Evolutionary conservation across 2,113 vertebrate genomes (phyloP), one percentile per base, ranked within the genome.

Genomic region (Capreolus pygargus): DNA sequence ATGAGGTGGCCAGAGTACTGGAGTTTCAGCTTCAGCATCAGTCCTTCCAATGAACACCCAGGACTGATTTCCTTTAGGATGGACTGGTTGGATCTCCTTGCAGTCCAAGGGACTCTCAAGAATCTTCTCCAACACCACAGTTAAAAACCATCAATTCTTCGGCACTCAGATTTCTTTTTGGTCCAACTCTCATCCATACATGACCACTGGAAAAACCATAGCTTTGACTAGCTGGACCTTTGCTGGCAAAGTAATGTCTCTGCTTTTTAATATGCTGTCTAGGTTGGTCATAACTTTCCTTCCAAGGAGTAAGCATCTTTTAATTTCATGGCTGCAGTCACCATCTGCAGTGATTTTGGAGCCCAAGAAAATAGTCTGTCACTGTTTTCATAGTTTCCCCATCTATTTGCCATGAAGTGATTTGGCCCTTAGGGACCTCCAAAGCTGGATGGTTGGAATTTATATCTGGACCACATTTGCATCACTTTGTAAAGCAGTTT

Each of bases 131-230:
- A 36, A 2, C 17, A 36, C 17, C n/a, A 70, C 17, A 70, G 17
- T 36, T 70, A 17, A 21, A 36, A 21, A 11, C 17, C 17, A 21
- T 70, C 64, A 36, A 2, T 70, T 67, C n/a, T 70, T 70, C 1
- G 0, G n/a, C 0, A 0, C 64, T 70, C n/a, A 70, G n/a, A 19
- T 3, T 36, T 21, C n/a, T 70, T 70, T 3, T 11, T 1, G 0
- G 17, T 36, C 64, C n/a, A 36, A 1, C 64, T 36, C n/a, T 70
- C 64, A 70, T 23, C 64, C 64, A 70, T 23, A 36, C 64, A 6
- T 23, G n/a, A 70, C n/a, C 0, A 70, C 9, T 23, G 64, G 64
- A 23, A 36, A 70, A 2, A 36, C 64, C 64, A 36, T 23, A 70
- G n/a, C 19, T 11, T 36, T 70, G 10, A 70, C 2, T 36, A 70